phyloP scores from a whole-genome alignment of 2,888 invertebrate genomes.

The Tiliacea citrago region DNA sequence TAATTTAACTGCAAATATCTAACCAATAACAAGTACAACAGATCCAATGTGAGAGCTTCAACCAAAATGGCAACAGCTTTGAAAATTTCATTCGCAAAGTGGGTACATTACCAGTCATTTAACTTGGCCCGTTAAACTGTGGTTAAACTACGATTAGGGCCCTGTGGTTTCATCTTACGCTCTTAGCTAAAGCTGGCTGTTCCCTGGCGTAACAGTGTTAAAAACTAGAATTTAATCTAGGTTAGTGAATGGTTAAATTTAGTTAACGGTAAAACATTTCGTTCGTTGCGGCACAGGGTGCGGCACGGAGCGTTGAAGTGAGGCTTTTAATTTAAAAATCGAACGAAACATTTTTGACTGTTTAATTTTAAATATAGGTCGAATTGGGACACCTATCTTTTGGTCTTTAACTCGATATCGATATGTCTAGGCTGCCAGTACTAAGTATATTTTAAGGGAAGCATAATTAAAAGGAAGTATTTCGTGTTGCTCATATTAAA shows the following conservation, averaged over 20 bases:
- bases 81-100: slow-evolving; percentile 78
- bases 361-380: slow-evolving; percentile 22
- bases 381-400: neutral
- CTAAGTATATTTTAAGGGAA: neutral
- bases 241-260: slow-evolving; percentile 33
- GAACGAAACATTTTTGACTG: slow-evolving; percentile 15
- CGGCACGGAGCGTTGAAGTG: neutral
- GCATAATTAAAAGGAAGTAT: neutral
- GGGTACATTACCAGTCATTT: slow-evolving; percentile 83
- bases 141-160: slow-evolving; percentile 77
- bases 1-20: neutral
- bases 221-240: slow-evolving; percentile 61
- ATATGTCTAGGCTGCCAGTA: neutral
- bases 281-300: neutral
- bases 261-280: slow-evolving; percentile 30
- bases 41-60: slow-evolving; percentile 6
- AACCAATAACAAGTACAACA: neutral
- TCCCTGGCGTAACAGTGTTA: slow-evolving; percentile 53
- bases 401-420: neutral
- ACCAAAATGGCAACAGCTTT: slow-evolving; percentile 14
- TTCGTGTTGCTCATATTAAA: neutral
- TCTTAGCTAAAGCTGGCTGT: slow-evolving; percentile 50
- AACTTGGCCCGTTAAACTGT: slow-evolving; percentile 82
- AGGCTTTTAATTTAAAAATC: slow-evolving; percentile 21
- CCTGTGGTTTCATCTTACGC: slow-evolving; percentile 67